Conservation (phyloP, 2,797 vertebrate species). For the Aulostomus chinensis region DNA sequence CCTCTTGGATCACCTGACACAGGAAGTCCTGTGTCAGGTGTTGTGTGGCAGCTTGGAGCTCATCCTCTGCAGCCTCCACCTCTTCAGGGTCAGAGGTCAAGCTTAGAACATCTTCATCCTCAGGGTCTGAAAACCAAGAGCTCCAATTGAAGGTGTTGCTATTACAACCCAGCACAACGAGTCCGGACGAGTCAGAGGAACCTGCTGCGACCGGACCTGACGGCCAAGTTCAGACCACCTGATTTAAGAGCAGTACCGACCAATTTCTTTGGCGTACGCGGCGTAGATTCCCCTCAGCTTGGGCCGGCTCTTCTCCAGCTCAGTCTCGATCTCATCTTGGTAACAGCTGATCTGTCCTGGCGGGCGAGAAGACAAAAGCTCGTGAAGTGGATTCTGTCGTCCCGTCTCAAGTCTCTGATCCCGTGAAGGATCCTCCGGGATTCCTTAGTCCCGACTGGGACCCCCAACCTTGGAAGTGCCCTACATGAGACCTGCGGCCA, state of each 20-base stretch:
- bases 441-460: background rate
- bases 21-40: slow-evolving; percentile 92
- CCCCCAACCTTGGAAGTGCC: background rate
- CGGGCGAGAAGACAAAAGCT: background rate
- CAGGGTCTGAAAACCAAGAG: slow-evolving; percentile 66
- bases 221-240: too few relatives aligned
- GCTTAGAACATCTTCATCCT: slow-evolving; percentile 68
- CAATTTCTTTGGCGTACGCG: slow-evolving; percentile 81
- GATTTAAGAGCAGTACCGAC: slow-evolving; percentile 29
- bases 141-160: background rate
- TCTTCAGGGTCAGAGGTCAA: slow-evolving; percentile 74
- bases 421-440: too few relatives aligned
- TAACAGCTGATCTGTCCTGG: slow-evolving; percentile 93
- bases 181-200: too few relatives aligned
- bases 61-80: slow-evolving; percentile 84
- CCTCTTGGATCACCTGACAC: slow-evolving; percentile 78
- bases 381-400: too few relatives aligned
- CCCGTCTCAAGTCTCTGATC: too few relatives aligned
- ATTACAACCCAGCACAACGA: background rate
- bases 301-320: slow-evolving; percentile 90
- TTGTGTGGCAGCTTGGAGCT: slow-evolving; percentile 87
- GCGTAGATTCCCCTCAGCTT: slow-evolving; percentile 90
- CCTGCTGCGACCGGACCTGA: too few relatives aligned
- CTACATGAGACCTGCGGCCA: too few relatives aligned
- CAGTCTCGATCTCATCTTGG: slow-evolving; percentile 93